These are phyloP conservation scores for Caloenas nicobarica DNA, from an alignment of 2,113 vertebrate species.

Conservation along the genomic window DNA sequence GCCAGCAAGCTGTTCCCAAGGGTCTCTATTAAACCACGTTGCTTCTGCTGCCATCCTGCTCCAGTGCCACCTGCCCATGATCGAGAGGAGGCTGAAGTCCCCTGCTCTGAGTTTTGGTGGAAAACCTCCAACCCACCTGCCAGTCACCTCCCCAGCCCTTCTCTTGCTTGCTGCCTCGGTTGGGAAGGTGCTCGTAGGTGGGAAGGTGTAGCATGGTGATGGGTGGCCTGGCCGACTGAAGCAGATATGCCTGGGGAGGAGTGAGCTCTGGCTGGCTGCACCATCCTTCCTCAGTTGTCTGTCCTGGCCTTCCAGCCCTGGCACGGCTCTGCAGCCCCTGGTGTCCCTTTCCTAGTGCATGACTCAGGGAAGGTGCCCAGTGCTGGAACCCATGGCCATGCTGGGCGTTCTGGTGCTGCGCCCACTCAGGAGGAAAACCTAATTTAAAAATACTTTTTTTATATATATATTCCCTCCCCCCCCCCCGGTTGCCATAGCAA, in stretches of 20 bases:
- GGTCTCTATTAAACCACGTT: background rate
- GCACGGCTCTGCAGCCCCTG: background rate
- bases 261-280: background rate
- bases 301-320: background rate
- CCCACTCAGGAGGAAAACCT: fast-evolving
- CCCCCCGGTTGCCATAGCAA: background rate
- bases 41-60: background rate
- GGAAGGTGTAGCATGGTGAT: fast-evolving
- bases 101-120: background rate
- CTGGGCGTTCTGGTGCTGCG: fast-evolving
- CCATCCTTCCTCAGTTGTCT: fast-evolving
- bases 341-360: too few species aligned
- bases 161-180: fast-evolving
- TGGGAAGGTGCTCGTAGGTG: fast-evolving
- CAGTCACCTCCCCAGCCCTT: background rate
- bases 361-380: background rate
- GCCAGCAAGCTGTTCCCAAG: background rate
- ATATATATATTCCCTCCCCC: too few species aligned
- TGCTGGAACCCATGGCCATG: fast-evolving
- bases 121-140: background rate
- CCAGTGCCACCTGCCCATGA: background rate
- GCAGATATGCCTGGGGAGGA: background rate
- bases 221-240: background rate
- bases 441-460: background rate
- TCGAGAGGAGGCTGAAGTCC: background rate